Base-by-base conservation (phyloP, 2,888 invertebrate species). In the Eueremaeus valkanovi region DNA sequence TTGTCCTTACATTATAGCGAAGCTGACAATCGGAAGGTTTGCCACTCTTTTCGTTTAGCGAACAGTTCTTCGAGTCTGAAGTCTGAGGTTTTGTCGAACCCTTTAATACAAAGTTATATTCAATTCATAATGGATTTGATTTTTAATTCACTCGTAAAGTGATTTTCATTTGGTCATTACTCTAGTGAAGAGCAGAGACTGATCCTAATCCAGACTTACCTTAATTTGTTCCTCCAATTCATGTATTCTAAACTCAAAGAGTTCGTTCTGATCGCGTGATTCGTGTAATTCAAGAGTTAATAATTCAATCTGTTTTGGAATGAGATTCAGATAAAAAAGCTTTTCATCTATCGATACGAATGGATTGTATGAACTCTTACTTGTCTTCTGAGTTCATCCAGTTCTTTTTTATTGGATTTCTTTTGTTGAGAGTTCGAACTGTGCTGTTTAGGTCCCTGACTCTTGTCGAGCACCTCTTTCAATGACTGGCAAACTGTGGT, bases 221-320 rank as follows among this genome's bases (percentile, higher is more conserved):
- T 77, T 75, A 21, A 27, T 70, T 68, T 76, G 73, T 83, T 91
- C n/a, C n/a, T n/a, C 91, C 80, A 91, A 85, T 84, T 91, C 91
- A 79, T 91, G 85, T 79, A 91, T 86, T 72, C 91, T 86, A 85
- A 91, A 91, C 85, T 91, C 91, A 82, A 91, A 87, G 79, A 91
- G 86, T 84, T 91, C 91, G 83, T 90, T 90, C 83, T 91, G 91
- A 83, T 91, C 91, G 80, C 89, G 87, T 81, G 90, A 86, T 84
- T 91, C 91, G 79, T 89, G 87, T 78, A 89, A 85, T 82, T 91
- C 90, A 81, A 70, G 73, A 24, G 66, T 73, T 40, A 78, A 42
- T 33, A 77, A 55, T 24, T 73, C 21, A 33, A 70, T 72, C 78
- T 78, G 31, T 36, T 31, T 29, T 31, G 27, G 16, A 36, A 36